These are phyloP conservation scores for Hestina assimilis DNA, from an alignment of 1,140 invertebrate genomes.

Conservation along the genomic window DNA sequence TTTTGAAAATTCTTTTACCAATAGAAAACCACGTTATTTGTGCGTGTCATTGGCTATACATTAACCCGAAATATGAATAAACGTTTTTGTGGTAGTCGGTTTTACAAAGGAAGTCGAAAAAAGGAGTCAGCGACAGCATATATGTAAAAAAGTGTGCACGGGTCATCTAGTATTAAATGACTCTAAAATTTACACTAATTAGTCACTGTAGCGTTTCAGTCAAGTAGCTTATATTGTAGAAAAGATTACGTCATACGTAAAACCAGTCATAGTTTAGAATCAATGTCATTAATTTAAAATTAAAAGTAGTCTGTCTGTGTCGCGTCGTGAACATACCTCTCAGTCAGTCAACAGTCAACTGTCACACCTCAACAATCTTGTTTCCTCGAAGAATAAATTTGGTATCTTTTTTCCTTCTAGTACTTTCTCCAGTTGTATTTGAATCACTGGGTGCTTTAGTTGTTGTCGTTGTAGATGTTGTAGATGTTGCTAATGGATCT, in stretches of 20 bases:
- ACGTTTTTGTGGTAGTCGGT: too few species aligned
- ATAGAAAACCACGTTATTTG: too few species aligned
- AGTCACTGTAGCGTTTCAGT: too few species aligned
- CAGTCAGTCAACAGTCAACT: slow-evolving; percentile 61
- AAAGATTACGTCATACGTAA: background rate
- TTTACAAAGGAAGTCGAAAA: too few species aligned
- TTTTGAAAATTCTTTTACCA: too few species aligned
- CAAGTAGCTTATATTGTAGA: too few species aligned
- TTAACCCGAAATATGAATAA: too few species aligned
- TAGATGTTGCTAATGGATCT: slow-evolving; percentile 37
- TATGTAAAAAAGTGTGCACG: too few species aligned
- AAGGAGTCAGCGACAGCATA: too few species aligned
- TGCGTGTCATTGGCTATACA: too few species aligned
- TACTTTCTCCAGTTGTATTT: slow-evolving; percentile 39
- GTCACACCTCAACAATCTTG: slow-evolving; percentile 72
- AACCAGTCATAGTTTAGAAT: slow-evolving; percentile 11
- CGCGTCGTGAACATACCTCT: slow-evolving; percentile 55
- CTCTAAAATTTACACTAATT: too few species aligned
- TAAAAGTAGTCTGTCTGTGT: slow-evolving; percentile 37
- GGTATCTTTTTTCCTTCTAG: slow-evolving; percentile 61
- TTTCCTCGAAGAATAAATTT: slow-evolving; percentile 68
- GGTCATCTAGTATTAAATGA: too few species aligned
- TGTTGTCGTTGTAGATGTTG: slow-evolving; percentile 32
- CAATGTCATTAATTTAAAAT: background rate
- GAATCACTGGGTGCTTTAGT: slow-evolving; percentile 43